These are phyloP conservation scores for Apodemia zela DNA, from an alignment of 2,888 invertebrate genomes.

Conservation along the genomic window DNA sequence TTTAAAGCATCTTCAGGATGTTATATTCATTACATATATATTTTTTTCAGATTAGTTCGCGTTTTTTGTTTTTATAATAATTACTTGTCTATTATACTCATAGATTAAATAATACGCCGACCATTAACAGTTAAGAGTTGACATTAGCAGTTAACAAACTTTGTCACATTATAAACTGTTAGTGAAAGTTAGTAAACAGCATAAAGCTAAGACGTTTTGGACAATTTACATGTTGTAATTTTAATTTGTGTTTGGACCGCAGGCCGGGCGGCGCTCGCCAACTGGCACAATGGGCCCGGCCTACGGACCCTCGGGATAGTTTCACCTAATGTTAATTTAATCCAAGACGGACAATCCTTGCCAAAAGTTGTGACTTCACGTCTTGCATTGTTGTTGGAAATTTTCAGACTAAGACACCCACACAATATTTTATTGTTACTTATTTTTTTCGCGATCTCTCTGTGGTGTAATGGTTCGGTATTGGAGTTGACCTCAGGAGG, in stretches of 20 bases:
- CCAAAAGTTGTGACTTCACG: constrained; percentile 64
- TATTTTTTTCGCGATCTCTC: too few relatives aligned
- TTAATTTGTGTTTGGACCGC: constrained; percentile 72
- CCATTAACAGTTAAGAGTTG: too few relatives aligned
- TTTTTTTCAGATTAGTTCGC: too few relatives aligned
- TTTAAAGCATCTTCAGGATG: too few relatives aligned
- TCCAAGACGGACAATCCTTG: constrained; percentile 68
- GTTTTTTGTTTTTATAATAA: too few relatives aligned
- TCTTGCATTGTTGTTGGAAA: constrained; percentile 53
- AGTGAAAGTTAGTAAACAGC: constrained; percentile 46
- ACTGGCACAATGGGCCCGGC: constrained; percentile 45
- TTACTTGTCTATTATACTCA: too few relatives aligned
- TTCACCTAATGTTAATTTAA: constrained; percentile 78
- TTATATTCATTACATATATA: too few relatives aligned
- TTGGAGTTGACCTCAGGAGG: too few relatives aligned
- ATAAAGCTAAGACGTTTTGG: constrained; percentile 54
- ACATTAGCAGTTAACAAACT: constrained; percentile 8
- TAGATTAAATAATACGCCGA: too few relatives aligned
- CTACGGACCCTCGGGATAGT: constrained; percentile 53
- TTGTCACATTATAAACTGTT: constrained; percentile 23
- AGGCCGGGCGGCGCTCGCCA: constrained; percentile 41
- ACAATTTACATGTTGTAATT: constrained; percentile 76
- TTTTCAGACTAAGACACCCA: constrained; percentile 39
- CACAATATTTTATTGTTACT: neutral
- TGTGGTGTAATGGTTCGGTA: too few relatives aligned